Evolutionary conservation across 2,797 vertebrate genomes (phyloP).

Genomic region (Phaenicophaeus curvirostris): DNA sequence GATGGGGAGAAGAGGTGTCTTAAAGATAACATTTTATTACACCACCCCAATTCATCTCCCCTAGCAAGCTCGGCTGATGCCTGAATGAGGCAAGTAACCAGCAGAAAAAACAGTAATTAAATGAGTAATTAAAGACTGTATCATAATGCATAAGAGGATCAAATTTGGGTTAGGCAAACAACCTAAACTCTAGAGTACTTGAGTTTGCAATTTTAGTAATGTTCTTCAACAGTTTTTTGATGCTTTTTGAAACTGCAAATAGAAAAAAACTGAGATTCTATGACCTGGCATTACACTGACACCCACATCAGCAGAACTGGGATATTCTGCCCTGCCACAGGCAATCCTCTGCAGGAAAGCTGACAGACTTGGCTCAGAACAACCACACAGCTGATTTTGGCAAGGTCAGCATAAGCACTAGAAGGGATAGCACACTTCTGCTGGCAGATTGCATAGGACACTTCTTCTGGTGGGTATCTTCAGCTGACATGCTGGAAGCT

Average conservation of each 20-base stretch:
- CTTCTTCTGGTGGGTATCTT: neutral
- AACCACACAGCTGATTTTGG: accelerated
- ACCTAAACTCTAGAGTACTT: neutral
- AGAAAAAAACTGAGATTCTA: neutral
- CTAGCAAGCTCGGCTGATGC: constrained; percentile 24
- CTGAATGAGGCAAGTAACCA: constrained; percentile 33
- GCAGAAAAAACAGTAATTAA: constrained; percentile 57
- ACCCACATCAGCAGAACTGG: neutral
- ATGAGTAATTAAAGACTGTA: constrained; percentile 54
- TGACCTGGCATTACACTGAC: neutral
- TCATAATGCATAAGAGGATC: constrained; percentile 26
- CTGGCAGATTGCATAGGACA: neutral
- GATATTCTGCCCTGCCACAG: neutral
- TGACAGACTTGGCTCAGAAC: neutral
- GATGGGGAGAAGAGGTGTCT: neutral
- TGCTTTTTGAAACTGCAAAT: neutral
- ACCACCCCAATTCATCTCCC: constrained; percentile 27
- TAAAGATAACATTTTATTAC: constrained; percentile 36
- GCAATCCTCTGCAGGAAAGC: neutral
- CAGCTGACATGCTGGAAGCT: neutral
- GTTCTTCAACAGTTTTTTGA: neutral
- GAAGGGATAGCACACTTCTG: neutral
- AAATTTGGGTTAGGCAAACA: constrained; percentile 43
- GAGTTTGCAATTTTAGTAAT: neutral
- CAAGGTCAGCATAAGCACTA: too few relatives aligned